Evolutionary conservation across 1,140 invertebrate species (phyloP), one percentile per base, ranked within the genome.

Genomic region (Mizuhopecten yessoensis): DNA sequence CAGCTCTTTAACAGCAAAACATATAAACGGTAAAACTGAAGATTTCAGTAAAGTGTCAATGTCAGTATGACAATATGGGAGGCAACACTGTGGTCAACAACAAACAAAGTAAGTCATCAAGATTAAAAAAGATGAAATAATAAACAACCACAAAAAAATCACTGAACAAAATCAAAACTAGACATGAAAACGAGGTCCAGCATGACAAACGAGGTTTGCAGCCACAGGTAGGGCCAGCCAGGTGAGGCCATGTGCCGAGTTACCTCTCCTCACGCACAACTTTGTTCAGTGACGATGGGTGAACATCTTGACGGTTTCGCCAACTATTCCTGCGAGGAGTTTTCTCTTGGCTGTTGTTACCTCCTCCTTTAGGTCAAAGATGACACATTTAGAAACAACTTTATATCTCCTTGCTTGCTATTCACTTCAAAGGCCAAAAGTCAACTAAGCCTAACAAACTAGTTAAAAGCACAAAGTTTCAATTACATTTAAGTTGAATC

Each of bases 271-370:
- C 86, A 29, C 88, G 36, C 13, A 87, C 88, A n/a, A 92, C 92
- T 90, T 91, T 92, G 57, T 92, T 92, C 34, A 92, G 88, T 23
- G 92, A 91, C 17, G 90, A 92, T 1, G 92, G 92, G n/a, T 92
- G 92, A 45, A 92, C 90, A 33, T 92, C 92, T 33, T 90, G 89
- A 34, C 92, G 88, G 45, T 90, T 90, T 88, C 92, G 90, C 92
- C 92, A 92, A 86, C 92, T 92, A 75, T 91, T 92, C 39, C 88
- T 88, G 87, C 57, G 57, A 75, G 57, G 57, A 75, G 57, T 75
- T 75, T 75, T 75, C 23, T 75, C 57, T 75, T 75, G 57, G n/a
- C 57, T 75, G 57, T 75, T 75, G 57, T 75, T 75, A 75, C 57
- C n/a, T 75, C 57, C 57, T 17, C 57, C 57, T 75, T 75, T n/a